Base-by-base conservation (phyloP, 2,888 invertebrate species). In the Matsumyia berberina region DNA sequence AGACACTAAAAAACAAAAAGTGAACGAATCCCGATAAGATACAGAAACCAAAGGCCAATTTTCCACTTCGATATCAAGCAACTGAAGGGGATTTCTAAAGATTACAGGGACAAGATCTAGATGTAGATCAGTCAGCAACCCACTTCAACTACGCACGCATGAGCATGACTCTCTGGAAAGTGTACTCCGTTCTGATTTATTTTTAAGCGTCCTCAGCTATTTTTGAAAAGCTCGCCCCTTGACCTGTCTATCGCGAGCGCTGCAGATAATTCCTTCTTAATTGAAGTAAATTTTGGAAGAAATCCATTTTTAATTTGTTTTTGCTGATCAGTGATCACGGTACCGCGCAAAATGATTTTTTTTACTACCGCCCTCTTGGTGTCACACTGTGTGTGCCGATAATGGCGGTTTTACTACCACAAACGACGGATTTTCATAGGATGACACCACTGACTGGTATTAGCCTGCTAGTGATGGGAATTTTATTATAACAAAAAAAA, bases 121-220 rank as follows among this genome's bases (percentile, higher is more conserved):
- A 46, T 15, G n/a, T n/a, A 1, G 9, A 46, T 46, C 9, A 12
- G 19, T 19, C 2, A 9, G 46, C 9, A 11, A 46, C 8, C 46
- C 0, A 39, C 12, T 39, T 0, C 12, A 39, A 4, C 24, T 24
- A 24, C 1, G 5, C 12, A 12, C 12, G 5, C 0, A 37, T 1
- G 5, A 0, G 5, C 5, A n/a, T n/a, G n/a, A n/a, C n/a, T n/a
- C n/a, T n/a, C 19, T 29, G 42, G 4, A 15, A 17, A 62, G 5
- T 19, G 12, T 53, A 17, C n/a, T n/a, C 7, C 9, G 37, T 35
- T 1, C 0, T 8, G 11, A n/a, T 12, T 24, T 58, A 58, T 70
- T 58, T 58, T 70, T 57, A 46, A 17, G 15, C 15, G 46, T 70
- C 58, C 69, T 49, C 37, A 70, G 5, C 24, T 70, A 70, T 70